Conservation (phyloP, 2,113 vertebrate species). For the Meleagris gallopavo region DNA sequence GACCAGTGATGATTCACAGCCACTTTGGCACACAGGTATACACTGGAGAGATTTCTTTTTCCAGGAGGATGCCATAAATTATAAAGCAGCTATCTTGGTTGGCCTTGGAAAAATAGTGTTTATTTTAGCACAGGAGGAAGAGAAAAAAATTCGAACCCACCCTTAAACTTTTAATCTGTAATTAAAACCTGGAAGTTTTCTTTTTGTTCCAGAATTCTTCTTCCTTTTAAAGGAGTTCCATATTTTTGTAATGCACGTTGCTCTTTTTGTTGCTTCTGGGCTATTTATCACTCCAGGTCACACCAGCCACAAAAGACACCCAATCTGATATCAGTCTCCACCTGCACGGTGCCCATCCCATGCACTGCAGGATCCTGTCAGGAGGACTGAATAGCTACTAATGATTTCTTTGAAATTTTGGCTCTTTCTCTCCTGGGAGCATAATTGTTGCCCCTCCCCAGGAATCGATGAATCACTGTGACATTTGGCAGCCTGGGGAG, state of each 20-base stretch:
- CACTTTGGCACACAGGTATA: background rate
- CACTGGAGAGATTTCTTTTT: background rate
- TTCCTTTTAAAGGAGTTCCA: background rate
- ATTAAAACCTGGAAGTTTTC: constrained; percentile 41
- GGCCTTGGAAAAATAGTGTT: constrained; percentile 13
- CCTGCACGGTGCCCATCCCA: background rate
- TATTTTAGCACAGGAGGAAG: background rate
- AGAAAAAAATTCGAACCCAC: background rate
- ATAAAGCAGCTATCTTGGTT: constrained; percentile 1
- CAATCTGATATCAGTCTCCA: background rate
- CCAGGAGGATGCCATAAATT: background rate
- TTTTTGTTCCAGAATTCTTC: background rate
- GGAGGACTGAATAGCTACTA: background rate
- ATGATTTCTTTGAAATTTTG: background rate
- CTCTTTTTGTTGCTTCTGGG: background rate
- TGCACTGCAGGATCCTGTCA: background rate
- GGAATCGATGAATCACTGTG: background rate
- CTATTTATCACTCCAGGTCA: background rate
- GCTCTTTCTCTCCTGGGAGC: accelerated
- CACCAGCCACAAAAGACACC: background rate
- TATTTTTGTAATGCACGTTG: background rate
- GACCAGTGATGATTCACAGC: background rate
- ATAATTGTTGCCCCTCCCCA: background rate
- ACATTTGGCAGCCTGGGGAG: constrained; percentile 29
- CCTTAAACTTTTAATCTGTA: background rate